Conservation (phyloP, 1,140 invertebrate species). For the Melipona quadrifasciata region DNA sequence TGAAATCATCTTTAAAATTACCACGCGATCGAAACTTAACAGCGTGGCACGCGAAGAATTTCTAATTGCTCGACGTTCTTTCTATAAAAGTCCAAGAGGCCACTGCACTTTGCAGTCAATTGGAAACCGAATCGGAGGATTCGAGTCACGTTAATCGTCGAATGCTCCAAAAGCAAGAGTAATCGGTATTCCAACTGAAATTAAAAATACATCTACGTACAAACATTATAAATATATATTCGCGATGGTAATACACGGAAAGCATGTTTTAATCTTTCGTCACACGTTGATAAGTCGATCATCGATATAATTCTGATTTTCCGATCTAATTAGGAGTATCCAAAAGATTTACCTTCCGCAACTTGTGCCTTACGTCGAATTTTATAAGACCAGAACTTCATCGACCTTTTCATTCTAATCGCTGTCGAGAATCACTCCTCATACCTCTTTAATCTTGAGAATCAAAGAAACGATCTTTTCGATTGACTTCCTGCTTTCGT, state of each 20-base stretch:
- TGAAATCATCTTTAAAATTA: neutral
- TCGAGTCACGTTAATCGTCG: neutral
- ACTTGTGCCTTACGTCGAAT: neutral
- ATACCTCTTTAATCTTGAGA: no score
- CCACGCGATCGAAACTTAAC: no score
- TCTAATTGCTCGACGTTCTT: neutral
- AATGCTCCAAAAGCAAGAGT: neutral
- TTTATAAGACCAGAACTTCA: neutral
- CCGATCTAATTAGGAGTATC: neutral
- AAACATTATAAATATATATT: conserved; percentile 73
- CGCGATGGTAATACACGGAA: conserved; percentile 13
- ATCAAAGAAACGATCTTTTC: conserved; percentile 1
- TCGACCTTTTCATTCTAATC: neutral
- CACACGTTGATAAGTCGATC: neutral
- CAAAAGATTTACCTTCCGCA: neutral
- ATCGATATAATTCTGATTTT: neutral
- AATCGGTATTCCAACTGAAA: conserved; percentile 34
- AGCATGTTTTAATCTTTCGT: neutral
- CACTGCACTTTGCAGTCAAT: neutral
- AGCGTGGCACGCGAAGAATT: neutral
- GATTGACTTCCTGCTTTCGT: conserved; percentile 19
- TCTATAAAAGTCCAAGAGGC: neutral
- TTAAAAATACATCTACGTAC: conserved; percentile 70
- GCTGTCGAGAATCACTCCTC: neutral
- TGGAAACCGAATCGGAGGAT: neutral